These are phyloP conservation scores for Acanthosepion pharaonis DNA, from an alignment of 2,888 invertebrate genomes.

Conservation along the genomic window DNA sequence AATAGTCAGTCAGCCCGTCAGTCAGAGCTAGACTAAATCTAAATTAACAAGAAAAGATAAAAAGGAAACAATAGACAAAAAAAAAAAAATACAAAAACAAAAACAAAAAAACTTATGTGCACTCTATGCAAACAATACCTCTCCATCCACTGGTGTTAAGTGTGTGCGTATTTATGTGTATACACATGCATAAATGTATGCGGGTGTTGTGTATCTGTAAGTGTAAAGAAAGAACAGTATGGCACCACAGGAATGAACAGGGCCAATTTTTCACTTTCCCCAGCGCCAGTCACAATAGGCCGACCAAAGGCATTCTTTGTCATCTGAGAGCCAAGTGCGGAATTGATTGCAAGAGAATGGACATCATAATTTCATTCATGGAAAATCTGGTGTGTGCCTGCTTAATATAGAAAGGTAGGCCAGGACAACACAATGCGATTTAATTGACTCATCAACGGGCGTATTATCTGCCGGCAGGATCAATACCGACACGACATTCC, in stretches of 20 bases:
- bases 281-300: slow-evolving; percentile 44
- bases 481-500: slow-evolving; percentile 56
- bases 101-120: not conserved
- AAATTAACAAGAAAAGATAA: slow-evolving; percentile 33
- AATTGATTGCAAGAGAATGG: slow-evolving; percentile 46
- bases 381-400: slow-evolving; percentile 48
- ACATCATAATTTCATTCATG: slow-evolving; percentile 46
- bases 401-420: slow-evolving; percentile 48
- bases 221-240: not conserved
- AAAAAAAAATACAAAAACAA: not conserved
- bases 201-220: not conserved
- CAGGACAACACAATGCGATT: slow-evolving; percentile 55
- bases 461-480: slow-evolving; percentile 57
- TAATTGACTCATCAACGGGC: slow-evolving; percentile 58
- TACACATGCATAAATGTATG: not conserved
- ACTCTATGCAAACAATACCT: slow-evolving; percentile 22
- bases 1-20: not conserved
- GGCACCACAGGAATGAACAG: not conserved
- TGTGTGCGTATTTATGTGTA: not conserved
- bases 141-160: slow-evolving; percentile 9
- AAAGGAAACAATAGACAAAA: not conserved
- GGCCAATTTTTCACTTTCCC: slow-evolving; percentile 47
- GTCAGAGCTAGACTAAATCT: not conserved
- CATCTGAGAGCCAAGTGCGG: slow-evolving; percentile 42
- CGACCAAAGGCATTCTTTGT: slow-evolving; percentile 46